These are phyloP conservation scores for Sebastes ruberrimus DNA, from an alignment of 2,797 vertebrate species.

Conservation along the genomic window DNA sequence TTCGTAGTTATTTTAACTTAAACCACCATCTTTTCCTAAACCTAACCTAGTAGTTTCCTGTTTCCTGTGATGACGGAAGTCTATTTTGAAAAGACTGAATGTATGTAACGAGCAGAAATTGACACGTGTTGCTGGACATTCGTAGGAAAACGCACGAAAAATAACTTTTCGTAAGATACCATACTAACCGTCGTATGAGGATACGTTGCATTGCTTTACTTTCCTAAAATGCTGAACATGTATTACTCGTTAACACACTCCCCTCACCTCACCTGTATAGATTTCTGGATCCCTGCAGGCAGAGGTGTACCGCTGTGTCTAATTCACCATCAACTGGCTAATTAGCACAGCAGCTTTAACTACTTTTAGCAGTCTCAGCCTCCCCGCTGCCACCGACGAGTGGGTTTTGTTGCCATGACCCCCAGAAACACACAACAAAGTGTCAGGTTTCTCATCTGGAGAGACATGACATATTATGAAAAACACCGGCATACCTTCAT, in stretches of 20 bases:
- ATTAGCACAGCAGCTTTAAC: slow-evolving; percentile 55
- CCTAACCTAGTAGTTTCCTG: no score
- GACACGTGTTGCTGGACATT: neutral
- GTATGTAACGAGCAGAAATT: neutral
- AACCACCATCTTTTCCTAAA: neutral
- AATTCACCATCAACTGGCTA: slow-evolving; percentile 46
- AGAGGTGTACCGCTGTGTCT: slow-evolving; percentile 27
- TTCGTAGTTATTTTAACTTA: neutral
- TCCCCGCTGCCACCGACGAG: slow-evolving; percentile 17
- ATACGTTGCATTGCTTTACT: neutral
- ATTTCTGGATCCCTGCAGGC: slow-evolving; percentile 20
- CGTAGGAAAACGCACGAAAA: neutral
- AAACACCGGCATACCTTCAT: slow-evolving; percentile 27
- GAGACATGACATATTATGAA: slow-evolving; percentile 31
- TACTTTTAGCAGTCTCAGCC: slow-evolving; percentile 29
- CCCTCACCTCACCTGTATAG: neutral
- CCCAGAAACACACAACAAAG: slow-evolving; percentile 47
- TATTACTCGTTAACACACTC: neutral
- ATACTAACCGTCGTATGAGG: neutral
- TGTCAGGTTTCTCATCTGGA: slow-evolving; percentile 51
- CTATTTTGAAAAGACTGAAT: neutral
- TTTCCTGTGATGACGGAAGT: neutral
- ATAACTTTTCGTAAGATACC: neutral
- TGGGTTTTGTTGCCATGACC: slow-evolving; percentile 63
- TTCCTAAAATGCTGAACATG: neutral